Percentiles rank a stretch among this genome's conserved stretches.
Conservation (phyloP, 2,797 vertebrate species). For the Sebastes nivosus region DNA sequence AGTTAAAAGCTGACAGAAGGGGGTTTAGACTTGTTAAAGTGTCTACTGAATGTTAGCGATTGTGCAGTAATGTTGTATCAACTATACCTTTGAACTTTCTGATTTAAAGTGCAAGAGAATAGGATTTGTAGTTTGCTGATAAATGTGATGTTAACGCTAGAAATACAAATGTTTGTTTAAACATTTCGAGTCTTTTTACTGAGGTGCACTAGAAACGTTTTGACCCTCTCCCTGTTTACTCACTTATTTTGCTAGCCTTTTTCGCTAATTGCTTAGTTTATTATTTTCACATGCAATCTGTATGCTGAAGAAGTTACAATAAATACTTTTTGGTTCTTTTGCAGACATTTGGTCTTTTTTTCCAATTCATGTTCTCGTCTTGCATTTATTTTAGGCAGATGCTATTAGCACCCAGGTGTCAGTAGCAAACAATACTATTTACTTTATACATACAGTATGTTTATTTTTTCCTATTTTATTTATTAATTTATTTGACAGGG, state of each 20-base stretch:
- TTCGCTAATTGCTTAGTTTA: conserved; percentile 82
- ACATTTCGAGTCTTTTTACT: conserved; percentile 45
- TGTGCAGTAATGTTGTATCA: conserved; percentile 98
- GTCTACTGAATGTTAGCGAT: conserved; percentile 90
- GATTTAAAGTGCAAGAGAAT: conserved; percentile 76
- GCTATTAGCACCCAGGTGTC: no score
- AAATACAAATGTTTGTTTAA: conserved; percentile 84
- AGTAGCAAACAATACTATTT: no score
- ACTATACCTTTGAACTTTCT: conserved; percentile 89
- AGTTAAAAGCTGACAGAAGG: conserved; percentile 77
- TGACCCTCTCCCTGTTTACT: conserved; percentile 54
- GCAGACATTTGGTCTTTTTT: conserved; percentile 56
- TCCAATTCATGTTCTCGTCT: not conserved
- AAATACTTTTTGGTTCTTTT: conserved; percentile 85
- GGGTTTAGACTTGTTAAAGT: conserved; percentile 84
- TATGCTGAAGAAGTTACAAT: conserved; percentile 86
- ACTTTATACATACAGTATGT: no score
- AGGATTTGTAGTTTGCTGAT: conserved; percentile 84
- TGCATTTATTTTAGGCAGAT: not conserved
- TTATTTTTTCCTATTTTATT: no score
- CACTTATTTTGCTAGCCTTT: conserved; percentile 86
- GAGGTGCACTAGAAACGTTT: conserved; percentile 80
- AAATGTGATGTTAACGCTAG: conserved; percentile 90
- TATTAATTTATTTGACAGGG: no score
- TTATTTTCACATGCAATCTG: conserved; percentile 85